Evolutionary conservation across 64 coral and sea anemone species (phyloP).

Genomic region (Anthopleura sola): DNA sequence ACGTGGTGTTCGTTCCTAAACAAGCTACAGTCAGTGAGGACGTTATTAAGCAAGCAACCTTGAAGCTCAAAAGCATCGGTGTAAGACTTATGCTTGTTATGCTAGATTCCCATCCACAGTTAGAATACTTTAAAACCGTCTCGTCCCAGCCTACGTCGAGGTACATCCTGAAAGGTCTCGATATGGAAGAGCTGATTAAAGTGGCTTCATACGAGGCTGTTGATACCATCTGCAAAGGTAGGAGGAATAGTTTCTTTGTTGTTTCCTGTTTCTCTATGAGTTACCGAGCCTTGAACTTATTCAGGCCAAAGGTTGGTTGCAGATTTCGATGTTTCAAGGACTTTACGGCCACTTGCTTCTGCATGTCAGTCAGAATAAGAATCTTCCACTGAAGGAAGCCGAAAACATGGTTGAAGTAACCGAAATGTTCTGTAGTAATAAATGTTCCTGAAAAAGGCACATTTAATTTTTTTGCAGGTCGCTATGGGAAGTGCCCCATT

Average conservation of each 20-base stretch:
- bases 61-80: slow-evolving; percentile 53
- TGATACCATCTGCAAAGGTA: slow-evolving; percentile 59
- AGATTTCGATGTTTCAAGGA: no score
- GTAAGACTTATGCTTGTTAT: slow-evolving; percentile 31
- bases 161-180: slow-evolving; percentile 25
- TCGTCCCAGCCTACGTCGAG: slow-evolving; percentile 34
- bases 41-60: background rate
- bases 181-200: slow-evolving; percentile 4
- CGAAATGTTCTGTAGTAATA: no score
- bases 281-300: no score
- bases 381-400: no score
- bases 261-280: no score
- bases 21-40: background rate
- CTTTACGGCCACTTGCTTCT: no score
- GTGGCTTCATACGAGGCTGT: slow-evolving; percentile 26
- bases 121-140: slow-evolving; percentile 14
- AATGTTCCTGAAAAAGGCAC: background rate
- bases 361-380: no score
- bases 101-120: slow-evolving; percentile 3
- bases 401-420: no score
- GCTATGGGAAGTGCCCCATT: slow-evolving; percentile 24
- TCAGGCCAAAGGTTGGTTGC: no score
- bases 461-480: background rate
- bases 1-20: slow-evolving; percentile 43
- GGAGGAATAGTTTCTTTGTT: background rate